Evolutionary conservation across 2,113 vertebrate genomes (phyloP).

Genomic region (Heptranchias perlo): DNA sequence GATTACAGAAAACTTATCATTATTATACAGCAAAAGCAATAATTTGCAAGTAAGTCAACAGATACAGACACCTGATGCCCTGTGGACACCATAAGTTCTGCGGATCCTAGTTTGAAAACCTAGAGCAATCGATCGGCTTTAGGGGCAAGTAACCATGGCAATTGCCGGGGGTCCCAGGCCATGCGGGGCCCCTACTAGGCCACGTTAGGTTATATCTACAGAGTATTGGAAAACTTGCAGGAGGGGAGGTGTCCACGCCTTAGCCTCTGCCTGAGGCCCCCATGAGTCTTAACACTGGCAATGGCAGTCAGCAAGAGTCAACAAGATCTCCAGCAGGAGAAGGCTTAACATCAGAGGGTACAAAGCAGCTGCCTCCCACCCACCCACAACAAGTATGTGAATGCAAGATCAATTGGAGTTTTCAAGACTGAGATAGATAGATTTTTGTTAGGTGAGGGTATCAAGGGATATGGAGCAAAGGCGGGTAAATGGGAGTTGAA

Average conservation of each 20-base stretch:
- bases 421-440: too few relatives aligned
- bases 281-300: background rate
- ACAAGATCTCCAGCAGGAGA: background rate
- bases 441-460: too few relatives aligned
- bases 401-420: too few relatives aligned
- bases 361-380: too few relatives aligned
- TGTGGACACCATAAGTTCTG: background rate
- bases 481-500: too few relatives aligned
- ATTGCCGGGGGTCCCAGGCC: too few relatives aligned
- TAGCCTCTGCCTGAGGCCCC: background rate
- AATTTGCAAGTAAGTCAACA: background rate
- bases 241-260: too few relatives aligned
- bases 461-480: too few relatives aligned
- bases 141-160: background rate
- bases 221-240: background rate
- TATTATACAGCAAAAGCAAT: background rate
- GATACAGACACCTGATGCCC: background rate
- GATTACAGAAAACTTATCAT: background rate
- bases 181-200: background rate
- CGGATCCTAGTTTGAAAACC: background rate
- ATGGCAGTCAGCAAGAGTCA: background rate
- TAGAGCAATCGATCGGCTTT: background rate
- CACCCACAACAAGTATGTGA: too few relatives aligned
- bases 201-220: background rate
- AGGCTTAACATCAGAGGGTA: too few relatives aligned